phyloP scores from a whole-genome alignment of 1,140 invertebrate species.

The Leptopilina boulardi region DNA sequence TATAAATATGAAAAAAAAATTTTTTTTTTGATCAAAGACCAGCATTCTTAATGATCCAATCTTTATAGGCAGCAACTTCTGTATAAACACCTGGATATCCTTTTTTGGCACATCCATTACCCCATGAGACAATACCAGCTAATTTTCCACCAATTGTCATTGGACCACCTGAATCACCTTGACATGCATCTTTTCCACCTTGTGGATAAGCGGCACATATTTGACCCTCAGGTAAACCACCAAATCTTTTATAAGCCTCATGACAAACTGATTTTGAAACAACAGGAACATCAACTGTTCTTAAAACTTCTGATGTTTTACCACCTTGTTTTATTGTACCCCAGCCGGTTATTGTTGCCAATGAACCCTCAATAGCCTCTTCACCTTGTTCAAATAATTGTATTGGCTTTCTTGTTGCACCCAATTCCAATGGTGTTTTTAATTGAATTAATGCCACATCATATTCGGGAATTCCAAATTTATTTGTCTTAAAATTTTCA shows the following conservation, averaged over 20 bases:
- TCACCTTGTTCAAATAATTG: slow-evolving; percentile 43
- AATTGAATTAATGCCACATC: slow-evolving; percentile 81
- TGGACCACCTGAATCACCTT: slow-evolving; percentile 77
- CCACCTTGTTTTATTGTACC: slow-evolving; percentile 48
- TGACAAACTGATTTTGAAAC: slow-evolving; percentile 54
- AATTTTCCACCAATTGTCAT: slow-evolving; percentile 62
- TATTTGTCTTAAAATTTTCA: slow-evolving; percentile 21
- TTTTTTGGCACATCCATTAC: slow-evolving; percentile 76
- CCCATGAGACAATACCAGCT: slow-evolving; percentile 80
- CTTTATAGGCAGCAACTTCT: slow-evolving; percentile 69
- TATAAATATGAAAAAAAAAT: too few species aligned
- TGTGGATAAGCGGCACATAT: slow-evolving; percentile 82
- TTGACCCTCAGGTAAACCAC: slow-evolving; percentile 79
- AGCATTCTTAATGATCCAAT: slow-evolving; percentile 67
- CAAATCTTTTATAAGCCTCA: slow-evolving; percentile 47
- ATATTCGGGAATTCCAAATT: slow-evolving; percentile 70
- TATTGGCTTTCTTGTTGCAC: slow-evolving; percentile 51
- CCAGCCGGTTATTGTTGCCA: slow-evolving; percentile 71
- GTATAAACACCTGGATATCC: slow-evolving; percentile 79
- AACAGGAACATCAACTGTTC: slow-evolving; percentile 56
- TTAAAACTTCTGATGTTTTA: slow-evolving; percentile 36
- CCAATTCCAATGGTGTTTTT: slow-evolving; percentile 64
- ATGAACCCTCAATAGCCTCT: slow-evolving; percentile 53
- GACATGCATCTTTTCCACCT: slow-evolving; percentile 83
- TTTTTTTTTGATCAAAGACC: not conserved